Percentiles rank a stretch among this genome's conserved stretches.
These are phyloP conservation scores for Pharmacophagus antenor DNA, from an alignment of 2,888 invertebrate genomes.

Conservation along the genomic window DNA sequence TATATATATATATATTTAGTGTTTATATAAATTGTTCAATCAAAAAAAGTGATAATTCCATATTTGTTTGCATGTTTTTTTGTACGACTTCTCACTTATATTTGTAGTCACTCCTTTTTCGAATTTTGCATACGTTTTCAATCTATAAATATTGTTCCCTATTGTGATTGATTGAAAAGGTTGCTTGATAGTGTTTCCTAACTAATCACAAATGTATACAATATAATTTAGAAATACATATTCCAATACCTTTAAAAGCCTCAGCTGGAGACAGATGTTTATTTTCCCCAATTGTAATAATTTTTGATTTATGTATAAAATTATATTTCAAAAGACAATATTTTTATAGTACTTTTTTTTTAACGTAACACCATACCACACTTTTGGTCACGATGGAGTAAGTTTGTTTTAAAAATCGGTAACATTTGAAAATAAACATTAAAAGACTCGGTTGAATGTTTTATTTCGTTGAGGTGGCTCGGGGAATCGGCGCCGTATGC, in stretches of 20 bases:
- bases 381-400: slow-evolving; percentile 48
- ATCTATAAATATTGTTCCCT: not conserved
- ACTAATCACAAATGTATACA: slow-evolving; percentile 4
- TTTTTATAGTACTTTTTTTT: slow-evolving; percentile 70
- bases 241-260: slow-evolving; percentile 34
- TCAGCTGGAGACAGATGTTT: slow-evolving; percentile 22
- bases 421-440: slow-evolving; percentile 68
- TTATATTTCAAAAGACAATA: slow-evolving; percentile 63
- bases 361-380: slow-evolving; percentile 57
- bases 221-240: slow-evolving; percentile 14
- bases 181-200: slow-evolving; percentile 9
- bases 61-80: not conserved
- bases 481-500: slow-evolving; percentile 35
- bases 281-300: slow-evolving; percentile 21
- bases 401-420: slow-evolving; percentile 46
- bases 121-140: not conserved
- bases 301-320: slow-evolving; percentile 37
- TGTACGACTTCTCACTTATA: not conserved
- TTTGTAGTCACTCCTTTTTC: not conserved
- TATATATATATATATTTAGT: not conserved
- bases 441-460: slow-evolving; percentile 49
- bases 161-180: slow-evolving; percentile 7
- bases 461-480: slow-evolving; percentile 40
- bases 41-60: not conserved
- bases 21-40: not conserved